phyloP scores from a whole-genome alignment of 2,888 invertebrate genomes.

The Callyntrura guangdongensis region DNA sequence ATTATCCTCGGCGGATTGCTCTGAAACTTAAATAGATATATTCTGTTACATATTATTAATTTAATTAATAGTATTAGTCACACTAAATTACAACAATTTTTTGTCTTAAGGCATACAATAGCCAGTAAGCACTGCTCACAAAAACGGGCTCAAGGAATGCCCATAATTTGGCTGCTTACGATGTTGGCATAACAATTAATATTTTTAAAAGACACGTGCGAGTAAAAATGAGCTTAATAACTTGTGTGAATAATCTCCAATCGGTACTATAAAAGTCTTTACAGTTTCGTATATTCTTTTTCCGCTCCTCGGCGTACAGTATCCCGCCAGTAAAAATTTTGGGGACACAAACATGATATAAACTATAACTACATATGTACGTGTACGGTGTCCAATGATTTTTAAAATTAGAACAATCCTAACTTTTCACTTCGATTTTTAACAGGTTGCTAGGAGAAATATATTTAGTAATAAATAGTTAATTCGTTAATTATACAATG shows the following conservation, averaged over 20 bases:
- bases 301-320: background rate
- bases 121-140: background rate
- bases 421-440: background rate
- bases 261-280: conserved; percentile 22
- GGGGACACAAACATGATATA: background rate
- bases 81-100: background rate
- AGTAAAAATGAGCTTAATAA: background rate
- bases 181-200: background rate
- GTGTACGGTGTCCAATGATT: background rate
- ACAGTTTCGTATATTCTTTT: background rate
- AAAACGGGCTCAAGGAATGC: background rate
- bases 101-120: background rate
- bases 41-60: too few relatives aligned
- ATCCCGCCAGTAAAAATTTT: background rate
- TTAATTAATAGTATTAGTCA: too few relatives aligned
- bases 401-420: background rate
- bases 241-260: conserved; percentile 4
- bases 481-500: conserved; percentile 14
- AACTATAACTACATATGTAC: background rate
- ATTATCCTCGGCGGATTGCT: background rate
- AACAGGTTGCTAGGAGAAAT: conserved; percentile 25
- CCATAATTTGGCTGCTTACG: too few relatives aligned
- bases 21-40: too few relatives aligned
- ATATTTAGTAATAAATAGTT: conserved; percentile 36
- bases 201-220: background rate